Percentiles rank a stretch among this genome's conserved stretches.
Conservation (phyloP, 2,113 vertebrate species). For the Gopherus flavomarginatus region DNA sequence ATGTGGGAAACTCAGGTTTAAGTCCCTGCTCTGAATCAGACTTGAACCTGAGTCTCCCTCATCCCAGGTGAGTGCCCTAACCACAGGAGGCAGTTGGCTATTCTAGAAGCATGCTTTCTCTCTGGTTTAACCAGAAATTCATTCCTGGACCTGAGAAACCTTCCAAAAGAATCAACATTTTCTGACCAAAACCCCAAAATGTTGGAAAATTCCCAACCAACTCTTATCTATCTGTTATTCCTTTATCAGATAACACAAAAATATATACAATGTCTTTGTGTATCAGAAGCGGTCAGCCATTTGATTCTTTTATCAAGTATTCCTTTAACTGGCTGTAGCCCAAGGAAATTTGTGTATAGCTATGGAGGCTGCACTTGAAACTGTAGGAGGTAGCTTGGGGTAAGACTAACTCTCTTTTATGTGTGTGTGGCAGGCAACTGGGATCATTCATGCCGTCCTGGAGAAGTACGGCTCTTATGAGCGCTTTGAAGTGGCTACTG, state of each 20-base stretch:
- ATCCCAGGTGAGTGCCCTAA: background rate
- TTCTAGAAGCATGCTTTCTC: background rate
- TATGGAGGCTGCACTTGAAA: background rate
- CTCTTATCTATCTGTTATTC: background rate
- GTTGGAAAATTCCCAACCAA: background rate
- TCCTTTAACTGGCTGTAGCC: accelerated
- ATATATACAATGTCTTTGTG: accelerated
- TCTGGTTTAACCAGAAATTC: background rate
- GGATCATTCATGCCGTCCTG: conserved; percentile 92
- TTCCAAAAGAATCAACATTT: background rate
- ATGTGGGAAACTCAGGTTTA: background rate
- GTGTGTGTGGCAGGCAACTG: conserved; percentile 82
- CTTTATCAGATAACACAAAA: background rate
- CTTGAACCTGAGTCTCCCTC: background rate
- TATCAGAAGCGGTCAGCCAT: background rate
- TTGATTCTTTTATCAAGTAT: accelerated
- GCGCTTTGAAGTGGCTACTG: conserved; percentile 91
- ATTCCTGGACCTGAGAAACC: background rate
- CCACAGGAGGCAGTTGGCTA: too few relatives aligned
- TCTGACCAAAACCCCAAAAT: background rate
- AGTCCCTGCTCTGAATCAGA: background rate
- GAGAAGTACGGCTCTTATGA: conserved; percentile 93
- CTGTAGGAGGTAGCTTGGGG: background rate
- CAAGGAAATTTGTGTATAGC: accelerated
- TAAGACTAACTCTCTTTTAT: background rate